Conservation (phyloP, 2,888 invertebrate genomes). For the Halocaridina rubra region DNA sequence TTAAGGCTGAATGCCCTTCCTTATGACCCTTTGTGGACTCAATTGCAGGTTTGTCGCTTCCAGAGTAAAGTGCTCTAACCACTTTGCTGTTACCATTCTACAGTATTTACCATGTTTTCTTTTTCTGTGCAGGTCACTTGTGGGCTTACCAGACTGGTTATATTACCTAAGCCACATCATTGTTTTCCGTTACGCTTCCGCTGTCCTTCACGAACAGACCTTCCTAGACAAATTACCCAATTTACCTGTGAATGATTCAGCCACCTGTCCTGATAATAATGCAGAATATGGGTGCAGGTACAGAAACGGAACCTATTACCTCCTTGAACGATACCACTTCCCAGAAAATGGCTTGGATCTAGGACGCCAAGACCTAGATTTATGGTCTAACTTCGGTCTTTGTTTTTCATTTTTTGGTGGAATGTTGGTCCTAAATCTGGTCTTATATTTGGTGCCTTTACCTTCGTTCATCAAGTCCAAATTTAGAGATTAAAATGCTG, state of each 20-base stretch:
- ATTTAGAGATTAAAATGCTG: constrained; percentile 78
- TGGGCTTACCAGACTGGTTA: constrained; percentile 84
- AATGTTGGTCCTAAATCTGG: constrained; percentile 83
- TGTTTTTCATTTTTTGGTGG: constrained; percentile 86
- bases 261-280: constrained; percentile 64
- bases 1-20: no score
- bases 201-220: constrained; percentile 79
- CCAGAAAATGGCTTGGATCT: constrained; percentile 70
- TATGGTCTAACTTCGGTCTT: constrained; percentile 83
- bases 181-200: constrained; percentile 83
- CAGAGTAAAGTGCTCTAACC: no score
- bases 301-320: constrained; percentile 78
- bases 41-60: no score
- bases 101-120: not conserved
- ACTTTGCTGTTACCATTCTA: not conserved
- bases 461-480: constrained; percentile 87
- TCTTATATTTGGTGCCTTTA: constrained; percentile 85
- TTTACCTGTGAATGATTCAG: constrained; percentile 64
- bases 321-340: constrained; percentile 76
- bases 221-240: constrained; percentile 70
- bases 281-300: constrained; percentile 70
- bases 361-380: constrained; percentile 74
- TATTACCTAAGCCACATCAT: constrained; percentile 83
- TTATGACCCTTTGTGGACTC: no score
- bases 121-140: constrained; percentile 75